Evolutionary conservation across 2,113 vertebrate genomes (phyloP).

Genomic region (Phodopus roborovskii): DNA sequence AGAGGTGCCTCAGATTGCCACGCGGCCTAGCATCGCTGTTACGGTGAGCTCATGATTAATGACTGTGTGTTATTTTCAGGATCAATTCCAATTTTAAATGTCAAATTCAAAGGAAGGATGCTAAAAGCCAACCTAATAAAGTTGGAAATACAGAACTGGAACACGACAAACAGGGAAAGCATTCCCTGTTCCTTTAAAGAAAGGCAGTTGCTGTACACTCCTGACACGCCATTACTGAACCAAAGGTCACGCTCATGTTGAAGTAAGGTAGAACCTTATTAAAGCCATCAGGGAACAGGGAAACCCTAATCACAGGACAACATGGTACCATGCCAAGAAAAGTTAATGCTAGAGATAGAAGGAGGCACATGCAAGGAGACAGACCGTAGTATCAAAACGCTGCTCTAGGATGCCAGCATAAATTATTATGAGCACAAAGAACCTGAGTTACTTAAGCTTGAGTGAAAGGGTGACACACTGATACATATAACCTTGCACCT

Average conservation of each 20-base stretch:
- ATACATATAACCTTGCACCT: neutral
- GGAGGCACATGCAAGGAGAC: too few relatives aligned
- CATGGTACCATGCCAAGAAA: accelerated
- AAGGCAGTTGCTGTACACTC: neutral
- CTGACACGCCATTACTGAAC: neutral
- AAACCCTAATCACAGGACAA: neutral
- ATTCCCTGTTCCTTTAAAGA: neutral
- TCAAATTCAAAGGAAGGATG: slow-evolving; percentile 24
- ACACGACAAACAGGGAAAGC: neutral
- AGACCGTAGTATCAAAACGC: too few relatives aligned
- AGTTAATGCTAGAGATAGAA: neutral
- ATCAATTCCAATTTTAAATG: slow-evolving; percentile 7
- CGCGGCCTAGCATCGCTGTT: neutral
- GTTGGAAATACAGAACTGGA: neutral
- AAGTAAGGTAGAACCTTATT: neutral
- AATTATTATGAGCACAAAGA: neutral
- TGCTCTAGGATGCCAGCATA: neutral
- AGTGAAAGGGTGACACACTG: neutral
- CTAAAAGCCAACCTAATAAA: neutral
- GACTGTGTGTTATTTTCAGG: neutral
- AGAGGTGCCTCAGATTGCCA: neutral
- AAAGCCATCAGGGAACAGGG: too few relatives aligned
- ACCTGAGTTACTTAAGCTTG: neutral
- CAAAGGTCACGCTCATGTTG: neutral
- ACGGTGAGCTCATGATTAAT: neutral